Conservation (phyloP, 2,888 invertebrate genomes). For the Griposia aprilina region DNA sequence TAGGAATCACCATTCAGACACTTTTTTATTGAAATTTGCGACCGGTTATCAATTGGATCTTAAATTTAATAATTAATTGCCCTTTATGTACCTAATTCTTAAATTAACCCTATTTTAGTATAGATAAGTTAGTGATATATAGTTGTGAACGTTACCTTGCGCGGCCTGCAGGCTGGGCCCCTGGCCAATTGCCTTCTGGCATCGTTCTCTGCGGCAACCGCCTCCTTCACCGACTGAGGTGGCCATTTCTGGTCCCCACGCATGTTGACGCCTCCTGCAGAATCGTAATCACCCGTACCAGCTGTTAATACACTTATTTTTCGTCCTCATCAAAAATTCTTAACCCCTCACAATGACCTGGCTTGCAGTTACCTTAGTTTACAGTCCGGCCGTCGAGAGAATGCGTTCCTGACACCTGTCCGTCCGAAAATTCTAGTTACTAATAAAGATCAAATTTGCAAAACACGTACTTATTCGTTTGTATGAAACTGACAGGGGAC, state of each 20-base stretch:
- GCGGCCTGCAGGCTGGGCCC: conserved; percentile 94
- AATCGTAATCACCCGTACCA: conserved; percentile 43
- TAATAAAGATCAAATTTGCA: no score
- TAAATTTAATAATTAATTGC: background rate
- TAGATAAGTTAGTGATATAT: background rate
- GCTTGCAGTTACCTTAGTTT: background rate
- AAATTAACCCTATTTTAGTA: conserved; percentile 5
- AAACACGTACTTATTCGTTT: no score
- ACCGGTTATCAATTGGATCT: background rate
- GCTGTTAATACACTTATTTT: conserved; percentile 28
- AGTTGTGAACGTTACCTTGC: conserved; percentile 87
- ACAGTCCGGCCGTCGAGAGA: no score
- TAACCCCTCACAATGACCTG: background rate
- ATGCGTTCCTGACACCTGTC: no score
- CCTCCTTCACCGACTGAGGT: conserved; percentile 94
- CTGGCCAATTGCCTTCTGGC: conserved; percentile 93
- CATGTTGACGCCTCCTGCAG: conserved; percentile 94
- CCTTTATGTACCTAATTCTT: background rate
- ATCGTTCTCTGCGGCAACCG: conserved; percentile 93
- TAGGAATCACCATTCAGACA: background rate
- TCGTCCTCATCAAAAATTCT: background rate
- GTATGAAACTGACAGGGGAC: no score
- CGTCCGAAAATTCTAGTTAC: no score
- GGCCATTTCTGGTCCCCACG: conserved; percentile 97
- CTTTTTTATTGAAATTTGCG: background rate